phyloP scores from a whole-genome alignment of 2,888 invertebrate species.

The Lepidochitona cinerea region DNA sequence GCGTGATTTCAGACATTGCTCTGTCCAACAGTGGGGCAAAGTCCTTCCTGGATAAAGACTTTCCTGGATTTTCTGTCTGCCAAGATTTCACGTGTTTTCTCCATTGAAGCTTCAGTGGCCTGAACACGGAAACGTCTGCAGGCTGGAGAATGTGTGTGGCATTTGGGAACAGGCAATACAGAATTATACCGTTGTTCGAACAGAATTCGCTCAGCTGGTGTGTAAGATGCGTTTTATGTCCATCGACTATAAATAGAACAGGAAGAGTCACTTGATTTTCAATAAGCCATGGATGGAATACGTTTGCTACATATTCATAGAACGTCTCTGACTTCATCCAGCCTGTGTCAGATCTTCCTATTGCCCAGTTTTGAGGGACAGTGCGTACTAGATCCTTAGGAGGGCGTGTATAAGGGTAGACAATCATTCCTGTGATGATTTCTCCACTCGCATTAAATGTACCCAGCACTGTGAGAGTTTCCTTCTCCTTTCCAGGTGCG shows the following conservation, averaged over 20 bases:
- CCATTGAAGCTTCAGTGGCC: slow-evolving; percentile 27
- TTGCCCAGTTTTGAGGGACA: slow-evolving; percentile 6
- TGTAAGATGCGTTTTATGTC: not conserved
- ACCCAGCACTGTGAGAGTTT: slow-evolving; percentile 6
- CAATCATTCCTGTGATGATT: not conserved
- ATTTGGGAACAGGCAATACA: slow-evolving; percentile 26
- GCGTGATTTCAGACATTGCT: slow-evolving; percentile 17
- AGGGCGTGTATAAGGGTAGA: not conserved
- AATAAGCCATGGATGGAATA: slow-evolving; percentile 1
- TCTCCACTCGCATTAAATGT: not conserved
- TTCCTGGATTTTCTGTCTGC: no score
- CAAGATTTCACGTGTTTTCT: no score
- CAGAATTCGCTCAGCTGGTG: not conserved
- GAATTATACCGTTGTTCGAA: slow-evolving; percentile 18
- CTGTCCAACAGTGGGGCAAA: slow-evolving; percentile 21
- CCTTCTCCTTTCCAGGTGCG: slow-evolving; percentile 1
- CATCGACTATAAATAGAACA: slow-evolving; percentile 5
- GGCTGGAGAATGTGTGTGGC: slow-evolving; percentile 26
- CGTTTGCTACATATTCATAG: slow-evolving; percentile 5
- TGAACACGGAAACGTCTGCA: slow-evolving; percentile 25
- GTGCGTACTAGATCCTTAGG: not conserved
- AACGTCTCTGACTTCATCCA: slow-evolving; percentile 9
- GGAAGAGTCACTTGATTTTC: not conserved
- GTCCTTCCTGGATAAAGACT: slow-evolving; percentile 17
- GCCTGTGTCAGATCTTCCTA: not conserved